These are phyloP conservation scores for Hirtodrosophila alboralis DNA, from an alignment of 2,888 invertebrate genomes.

Conservation along the genomic window DNA sequence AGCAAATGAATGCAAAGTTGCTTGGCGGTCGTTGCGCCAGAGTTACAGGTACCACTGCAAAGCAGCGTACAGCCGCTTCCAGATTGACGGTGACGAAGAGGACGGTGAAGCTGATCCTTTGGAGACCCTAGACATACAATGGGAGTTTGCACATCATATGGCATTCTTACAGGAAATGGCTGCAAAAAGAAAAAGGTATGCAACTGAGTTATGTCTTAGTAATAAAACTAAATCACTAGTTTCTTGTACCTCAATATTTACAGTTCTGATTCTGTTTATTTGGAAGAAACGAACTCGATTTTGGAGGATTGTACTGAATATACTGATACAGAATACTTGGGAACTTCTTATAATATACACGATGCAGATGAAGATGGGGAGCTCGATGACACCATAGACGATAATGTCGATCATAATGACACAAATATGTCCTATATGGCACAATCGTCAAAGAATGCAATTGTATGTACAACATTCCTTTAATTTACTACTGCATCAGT, in stretches of 20 bases:
- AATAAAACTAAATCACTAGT: too few relatives aligned
- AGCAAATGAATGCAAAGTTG: conserved; percentile 45
- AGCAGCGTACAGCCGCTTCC: conserved; percentile 19
- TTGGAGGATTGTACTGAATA: conserved; percentile 30
- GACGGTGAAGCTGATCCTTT: conserved; percentile 36
- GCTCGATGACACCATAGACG: background rate
- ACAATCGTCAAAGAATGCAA: background rate
- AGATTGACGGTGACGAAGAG: background rate
- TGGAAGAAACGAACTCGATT: conserved; percentile 1
- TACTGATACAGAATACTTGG: conserved; percentile 41
- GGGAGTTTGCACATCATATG: conserved; percentile 51
- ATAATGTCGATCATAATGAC: background rate
- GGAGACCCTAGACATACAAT: conserved; percentile 37
- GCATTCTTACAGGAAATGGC: conserved; percentile 29
- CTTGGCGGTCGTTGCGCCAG: conserved; percentile 47
- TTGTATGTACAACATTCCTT: conserved; percentile 3
- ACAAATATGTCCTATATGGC: background rate
- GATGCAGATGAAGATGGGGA: conserved; percentile 8
- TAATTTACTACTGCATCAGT: too few relatives aligned
- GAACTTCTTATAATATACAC: conserved; percentile 11
- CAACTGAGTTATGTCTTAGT: background rate
- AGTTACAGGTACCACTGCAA: conserved; percentile 47
- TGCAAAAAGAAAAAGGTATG: conserved; percentile 3
- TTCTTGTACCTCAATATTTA: background rate
- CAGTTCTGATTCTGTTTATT: conserved; percentile 16